These are phyloP conservation scores for Neomorphus geoffroyi DNA, from an alignment of 2,797 vertebrate genomes.

Conservation along the genomic window DNA sequence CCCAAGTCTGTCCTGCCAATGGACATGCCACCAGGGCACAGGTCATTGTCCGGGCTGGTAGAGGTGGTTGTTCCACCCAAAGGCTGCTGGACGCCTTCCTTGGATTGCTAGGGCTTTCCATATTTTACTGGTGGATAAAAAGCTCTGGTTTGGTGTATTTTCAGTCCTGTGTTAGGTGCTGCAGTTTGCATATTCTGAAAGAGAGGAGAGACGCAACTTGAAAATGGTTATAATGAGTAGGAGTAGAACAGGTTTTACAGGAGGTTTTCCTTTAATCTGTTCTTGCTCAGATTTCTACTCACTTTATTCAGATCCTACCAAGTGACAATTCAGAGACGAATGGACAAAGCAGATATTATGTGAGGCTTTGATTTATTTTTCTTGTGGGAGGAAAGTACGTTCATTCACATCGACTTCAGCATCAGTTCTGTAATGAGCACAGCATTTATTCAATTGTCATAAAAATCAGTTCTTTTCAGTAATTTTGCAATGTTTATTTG, in stretches of 20 bases:
- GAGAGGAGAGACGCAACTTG: neutral
- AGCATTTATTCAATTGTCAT: neutral
- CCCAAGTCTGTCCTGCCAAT: neutral
- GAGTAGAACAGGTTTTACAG: neutral
- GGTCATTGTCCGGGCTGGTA: neutral
- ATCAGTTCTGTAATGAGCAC: neutral
- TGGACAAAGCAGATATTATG: neutral
- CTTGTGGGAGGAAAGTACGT: neutral
- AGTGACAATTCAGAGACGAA: neutral
- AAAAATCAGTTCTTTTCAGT: neutral
- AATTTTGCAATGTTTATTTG: neutral
- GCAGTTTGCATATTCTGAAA: neutral
- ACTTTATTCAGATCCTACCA: neutral
- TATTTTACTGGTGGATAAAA: too few relatives aligned
- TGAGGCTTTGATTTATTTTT: neutral
- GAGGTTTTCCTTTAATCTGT: neutral
- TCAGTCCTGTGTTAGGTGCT: neutral
- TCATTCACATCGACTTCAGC: neutral
- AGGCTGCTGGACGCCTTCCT: neutral
- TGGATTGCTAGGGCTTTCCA: fast-evolving
- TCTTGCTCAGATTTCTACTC: neutral
- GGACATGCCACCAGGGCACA: neutral
- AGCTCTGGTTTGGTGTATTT: neutral
- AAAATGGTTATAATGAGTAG: neutral
- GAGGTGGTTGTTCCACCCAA: neutral